Percentiles rank a stretch among this genome's conserved stretches.
Evolutionary conservation across 2,113 vertebrate species (phyloP).

Genomic region (Crotophaga sulcirostris): DNA sequence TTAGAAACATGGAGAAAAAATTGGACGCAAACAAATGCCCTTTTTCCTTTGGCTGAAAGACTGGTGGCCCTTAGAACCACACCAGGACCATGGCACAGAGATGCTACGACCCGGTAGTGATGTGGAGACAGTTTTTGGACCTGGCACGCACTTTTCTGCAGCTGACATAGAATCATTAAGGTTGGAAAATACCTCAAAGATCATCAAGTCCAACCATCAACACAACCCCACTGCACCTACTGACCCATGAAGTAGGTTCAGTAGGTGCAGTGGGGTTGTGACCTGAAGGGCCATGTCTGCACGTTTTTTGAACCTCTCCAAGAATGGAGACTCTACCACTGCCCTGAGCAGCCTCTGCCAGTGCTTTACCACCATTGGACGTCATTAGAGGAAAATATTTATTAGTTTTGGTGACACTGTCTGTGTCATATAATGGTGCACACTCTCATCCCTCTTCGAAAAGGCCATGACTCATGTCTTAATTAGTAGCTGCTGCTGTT

Average conservation of each 20-base stretch:
- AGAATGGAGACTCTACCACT: too few species aligned
- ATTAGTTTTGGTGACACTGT: neutral
- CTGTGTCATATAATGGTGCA: neutral
- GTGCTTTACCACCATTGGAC: too few species aligned
- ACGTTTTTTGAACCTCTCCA: too few species aligned
- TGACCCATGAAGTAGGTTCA: too few species aligned
- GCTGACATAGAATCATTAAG: neutral
- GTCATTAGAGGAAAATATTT: neutral
- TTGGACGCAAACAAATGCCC: fast-evolving
- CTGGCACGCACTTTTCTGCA: neutral
- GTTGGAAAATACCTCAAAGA: too few species aligned
- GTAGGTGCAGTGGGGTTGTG: too few species aligned
- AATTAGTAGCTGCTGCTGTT: slow-evolving; percentile 50
- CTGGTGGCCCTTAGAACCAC: neutral
- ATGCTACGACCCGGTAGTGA: fast-evolving
- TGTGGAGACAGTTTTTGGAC: neutral
- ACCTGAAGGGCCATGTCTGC: too few species aligned
- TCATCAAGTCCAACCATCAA: too few species aligned
- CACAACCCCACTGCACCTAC: too few species aligned
- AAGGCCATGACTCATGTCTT: neutral
- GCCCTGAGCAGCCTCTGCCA: too few species aligned
- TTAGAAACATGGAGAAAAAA: neutral
- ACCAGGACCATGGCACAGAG: neutral
- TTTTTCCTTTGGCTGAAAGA: neutral
- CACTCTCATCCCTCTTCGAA: neutral